Conservation (phyloP, 2,113 vertebrate genomes). For the Rhabdomys dilectus region DNA sequence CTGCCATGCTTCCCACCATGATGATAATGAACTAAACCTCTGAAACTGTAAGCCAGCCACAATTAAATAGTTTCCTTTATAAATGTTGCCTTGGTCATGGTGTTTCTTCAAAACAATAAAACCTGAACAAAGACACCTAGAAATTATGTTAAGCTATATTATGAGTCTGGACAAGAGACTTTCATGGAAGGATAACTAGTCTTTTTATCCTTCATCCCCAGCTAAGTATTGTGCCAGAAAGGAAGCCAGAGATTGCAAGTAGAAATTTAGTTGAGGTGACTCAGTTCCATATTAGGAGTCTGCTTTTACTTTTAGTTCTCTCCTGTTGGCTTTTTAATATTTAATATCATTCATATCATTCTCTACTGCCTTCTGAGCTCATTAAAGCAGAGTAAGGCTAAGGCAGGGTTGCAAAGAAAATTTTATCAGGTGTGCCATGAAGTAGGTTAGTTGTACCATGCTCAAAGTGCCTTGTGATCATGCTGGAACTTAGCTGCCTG, state of each 20-base stretch:
- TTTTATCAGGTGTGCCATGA: not conserved
- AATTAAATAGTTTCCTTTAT: too few species aligned
- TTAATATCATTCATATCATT: slow-evolving; percentile 47
- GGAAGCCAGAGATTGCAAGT: slow-evolving; percentile 15
- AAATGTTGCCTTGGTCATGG: too few species aligned
- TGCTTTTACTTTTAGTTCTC: slow-evolving; percentile 38
- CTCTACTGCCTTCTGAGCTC: slow-evolving; percentile 33
- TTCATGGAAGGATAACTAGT: not conserved
- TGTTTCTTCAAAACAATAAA: too few species aligned
- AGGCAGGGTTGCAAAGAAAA: not conserved
- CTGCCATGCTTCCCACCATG: too few species aligned
- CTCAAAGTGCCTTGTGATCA: not conserved
- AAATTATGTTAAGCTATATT: not conserved
- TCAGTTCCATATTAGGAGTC: not conserved
- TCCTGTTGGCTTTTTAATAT: slow-evolving; percentile 23
- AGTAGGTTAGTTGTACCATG: not conserved
- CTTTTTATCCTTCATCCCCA: slow-evolving; percentile 5
- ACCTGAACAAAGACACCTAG: not conserved
- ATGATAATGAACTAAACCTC: too few species aligned
- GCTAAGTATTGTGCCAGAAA: not conserved
- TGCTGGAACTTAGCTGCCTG: not conserved
- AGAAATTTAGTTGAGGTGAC: slow-evolving; percentile 17
- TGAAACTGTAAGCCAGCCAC: too few species aligned
- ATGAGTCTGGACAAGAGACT: slow-evolving; percentile 13
- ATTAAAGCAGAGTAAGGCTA: slow-evolving; percentile 21